Base-by-base conservation (phyloP, 2,797 vertebrate species). In the Miichthys miiuy region DNA sequence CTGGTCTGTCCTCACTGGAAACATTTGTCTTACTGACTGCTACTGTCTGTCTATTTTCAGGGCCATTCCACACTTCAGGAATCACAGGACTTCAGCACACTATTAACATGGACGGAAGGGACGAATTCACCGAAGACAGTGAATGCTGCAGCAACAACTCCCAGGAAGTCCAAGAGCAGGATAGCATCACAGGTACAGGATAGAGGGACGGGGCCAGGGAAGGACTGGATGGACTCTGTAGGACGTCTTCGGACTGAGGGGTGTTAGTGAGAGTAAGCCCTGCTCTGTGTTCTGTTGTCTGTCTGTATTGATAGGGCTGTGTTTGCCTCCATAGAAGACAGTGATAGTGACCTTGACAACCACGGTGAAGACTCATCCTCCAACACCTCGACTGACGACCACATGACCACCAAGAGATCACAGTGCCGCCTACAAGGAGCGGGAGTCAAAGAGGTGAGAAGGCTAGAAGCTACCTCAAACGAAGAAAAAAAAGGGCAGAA, bases 111-210 rank as follows among this genome's bases (percentile, higher is more conserved):
- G 95, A 96, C 51, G 90, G 93, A 86, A 94, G 95, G 83, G 95
- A 95, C 52, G 94, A 95, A 78, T 96, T 95, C 92, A 92, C 89
- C 16, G 95, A 96, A 82, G 94, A 95, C 87, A 91, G 91, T 41
- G 94, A 95, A 86, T 94, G 95, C 91, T 95, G 94, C 92, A 95
- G 94, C 92, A 94, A 89, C 93, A 93, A 94, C 91, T 96, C 94
- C 68, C 95, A 94, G 78, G 95, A 94, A 74, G 76, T 94, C 63
- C 94, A 94, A 41, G 95, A 94, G 71, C 96, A 96, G 86, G 96
- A 96, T 82, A 96, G 94, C 84, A 85, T 94, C 72, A 90, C 95
- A 89, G 96, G 96, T 96, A 93, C 89, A 79, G 76, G 82, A 79
- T 60, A 66, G 54, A 62, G 74, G 64, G 78, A 55, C 9, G 42